A percentile compares a stretch with the other conserved stretches of the same genome.
These are phyloP conservation scores for Channa maculata DNA, from an alignment of 2,113 vertebrate species.

Conservation along the genomic window DNA sequence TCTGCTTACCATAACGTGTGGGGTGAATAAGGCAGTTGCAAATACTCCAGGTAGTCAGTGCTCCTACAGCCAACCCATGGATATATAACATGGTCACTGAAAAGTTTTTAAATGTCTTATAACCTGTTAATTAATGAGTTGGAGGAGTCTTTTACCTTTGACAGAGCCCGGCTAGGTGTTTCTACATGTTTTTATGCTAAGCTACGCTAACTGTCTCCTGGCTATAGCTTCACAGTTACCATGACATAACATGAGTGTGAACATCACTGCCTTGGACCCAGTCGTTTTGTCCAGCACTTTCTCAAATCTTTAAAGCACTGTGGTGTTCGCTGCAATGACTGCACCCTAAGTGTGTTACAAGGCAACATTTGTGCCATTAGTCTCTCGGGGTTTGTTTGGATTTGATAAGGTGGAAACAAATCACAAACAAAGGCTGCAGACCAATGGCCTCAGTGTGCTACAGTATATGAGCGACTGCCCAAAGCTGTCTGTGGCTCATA, in stretches of 20 bases:
- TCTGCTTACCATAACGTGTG: no score
- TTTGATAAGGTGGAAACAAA: conserved; percentile 57
- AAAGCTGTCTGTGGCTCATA: conserved; percentile 59
- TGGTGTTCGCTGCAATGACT: neutral
- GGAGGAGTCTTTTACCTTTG: neutral
- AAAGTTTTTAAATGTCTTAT: no score
- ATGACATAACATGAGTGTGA: neutral
- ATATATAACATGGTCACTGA: no score
- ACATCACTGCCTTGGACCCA: conserved; percentile 17
- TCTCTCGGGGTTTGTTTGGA: conserved; percentile 45
- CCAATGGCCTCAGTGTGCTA: conserved; percentile 20
- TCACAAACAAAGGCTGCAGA: conserved; percentile 42
- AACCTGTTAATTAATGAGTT: no score
- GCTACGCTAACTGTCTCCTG: neutral
- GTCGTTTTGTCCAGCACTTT: conserved; percentile 15
- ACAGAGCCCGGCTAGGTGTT: neutral
- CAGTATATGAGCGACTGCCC: conserved; percentile 8
- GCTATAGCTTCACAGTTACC: neutral
- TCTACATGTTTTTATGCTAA: neutral
- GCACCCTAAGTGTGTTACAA: conserved; percentile 18
- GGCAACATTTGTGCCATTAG: conserved; percentile 25
- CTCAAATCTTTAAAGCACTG: neutral
- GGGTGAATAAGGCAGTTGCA: no score
- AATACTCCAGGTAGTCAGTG: no score
- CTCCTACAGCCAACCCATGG: no score